Evolutionary conservation across 2,888 invertebrate species (phyloP), one percentile per base, ranked within the genome.

Genomic region (Tetramorium bicarinatum): DNA sequence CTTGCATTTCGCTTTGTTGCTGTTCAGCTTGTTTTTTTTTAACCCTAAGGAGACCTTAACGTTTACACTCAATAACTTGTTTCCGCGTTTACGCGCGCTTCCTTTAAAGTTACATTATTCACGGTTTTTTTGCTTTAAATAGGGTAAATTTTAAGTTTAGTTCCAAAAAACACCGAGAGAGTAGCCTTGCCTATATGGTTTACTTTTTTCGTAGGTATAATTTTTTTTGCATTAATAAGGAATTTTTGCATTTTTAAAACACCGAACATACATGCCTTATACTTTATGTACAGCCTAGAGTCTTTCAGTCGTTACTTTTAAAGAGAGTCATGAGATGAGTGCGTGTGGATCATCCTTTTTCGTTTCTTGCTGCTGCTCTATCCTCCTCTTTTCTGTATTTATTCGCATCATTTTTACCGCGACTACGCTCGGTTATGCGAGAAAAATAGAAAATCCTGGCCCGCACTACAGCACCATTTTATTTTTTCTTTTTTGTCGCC

Each of bases 191-290:
- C 91, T 92, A 92, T 88, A 91, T 91, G 91, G 82, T 91, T 91
- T 91, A 88, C 83, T 86, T 92, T 93, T 92, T 92, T 91, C 88
- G 87, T 89, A 88, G 84, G 88, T 86, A 88, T 90, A 90, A 89
- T 87, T 90, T 89, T 88, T 92, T 90, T 87, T 89, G 90, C 88
- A 83, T 92, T 94, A 93, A 92, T 93, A 93, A 93, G 91, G 93
- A 92, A 93, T 92, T 92, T 88, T 92, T 90, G 89, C 89, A 82
- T 92, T 92, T 93, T 93, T 90, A 84, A 92, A 94, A 94, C 94
- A 95, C 94, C 95, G 92, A 94, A 95, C 94, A 95, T 94, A 94
- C 94, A 94, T 94, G 93, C 93, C 94, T 95, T 94, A 94, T 88
- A 92, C 88, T 94, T 93, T 94, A 94, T 94, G 89, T 95, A 94